These are phyloP conservation scores for Trissolcus japonicus DNA, from an alignment of 2,888 invertebrate genomes.

Conservation along the genomic window DNA sequence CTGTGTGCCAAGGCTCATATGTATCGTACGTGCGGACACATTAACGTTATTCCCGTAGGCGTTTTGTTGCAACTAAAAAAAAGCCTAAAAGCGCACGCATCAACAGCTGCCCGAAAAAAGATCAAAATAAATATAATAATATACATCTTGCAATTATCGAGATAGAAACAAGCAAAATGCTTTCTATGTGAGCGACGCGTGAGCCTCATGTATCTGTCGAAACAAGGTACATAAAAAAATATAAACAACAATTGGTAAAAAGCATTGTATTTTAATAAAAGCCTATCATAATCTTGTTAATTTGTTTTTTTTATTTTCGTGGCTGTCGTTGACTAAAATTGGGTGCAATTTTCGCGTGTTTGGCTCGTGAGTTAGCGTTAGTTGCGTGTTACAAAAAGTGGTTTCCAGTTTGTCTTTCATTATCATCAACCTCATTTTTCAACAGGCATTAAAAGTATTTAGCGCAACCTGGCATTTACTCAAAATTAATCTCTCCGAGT, in stretches of 20 bases:
- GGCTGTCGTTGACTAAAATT: conserved; percentile 30
- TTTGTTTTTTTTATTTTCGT: conserved; percentile 9
- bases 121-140: conserved; percentile 33
- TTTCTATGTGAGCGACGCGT: conserved; percentile 45
- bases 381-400: conserved; percentile 44
- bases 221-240: conserved; percentile 23
- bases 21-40: conserved; percentile 58
- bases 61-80: conserved; percentile 52
- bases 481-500: too few relatives aligned
- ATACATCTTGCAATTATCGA: conserved; percentile 53
- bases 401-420: conserved; percentile 3
- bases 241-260: not conserved
- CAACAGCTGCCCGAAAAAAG: conserved; percentile 51
- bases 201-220: conserved; percentile 31
- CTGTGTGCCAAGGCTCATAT: conserved; percentile 54
- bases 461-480: too few relatives aligned
- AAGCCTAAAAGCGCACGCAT: conserved; percentile 59
- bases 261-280: conserved; percentile 26
- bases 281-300: conserved; percentile 46
- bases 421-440: too few relatives aligned
- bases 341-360: conserved; percentile 48
- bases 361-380: conserved; percentile 39
- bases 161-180: conserved; percentile 53
- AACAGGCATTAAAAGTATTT: too few relatives aligned
- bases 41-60: conserved; percentile 51